Conservation (phyloP, 2,797 vertebrate species). For the Balearica regulorum region DNA sequence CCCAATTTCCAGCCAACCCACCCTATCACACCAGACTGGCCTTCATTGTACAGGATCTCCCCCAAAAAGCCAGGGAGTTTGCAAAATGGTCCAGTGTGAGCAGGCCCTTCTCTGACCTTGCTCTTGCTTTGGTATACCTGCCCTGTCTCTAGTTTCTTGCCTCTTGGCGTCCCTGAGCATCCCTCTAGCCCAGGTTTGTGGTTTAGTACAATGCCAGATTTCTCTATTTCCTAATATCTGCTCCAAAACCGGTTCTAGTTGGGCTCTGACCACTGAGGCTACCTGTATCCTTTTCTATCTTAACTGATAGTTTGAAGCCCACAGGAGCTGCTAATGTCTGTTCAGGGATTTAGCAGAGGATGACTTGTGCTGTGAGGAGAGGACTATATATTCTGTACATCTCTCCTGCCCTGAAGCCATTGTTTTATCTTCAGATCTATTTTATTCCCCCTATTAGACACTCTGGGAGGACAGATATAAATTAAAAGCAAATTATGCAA, state of each 20-base stretch:
- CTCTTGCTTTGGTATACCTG: neutral
- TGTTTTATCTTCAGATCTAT: conserved; percentile 19
- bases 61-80: neutral
- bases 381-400: neutral
- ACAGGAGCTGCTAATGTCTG: neutral
- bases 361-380: neutral
- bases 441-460: neutral
- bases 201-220: neutral
- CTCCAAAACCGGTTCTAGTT: neutral
- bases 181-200: neutral
- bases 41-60: neutral
- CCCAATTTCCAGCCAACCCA: neutral
- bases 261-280: neutral
- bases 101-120: neutral
- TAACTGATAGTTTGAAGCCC: neutral
- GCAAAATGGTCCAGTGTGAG: neutral
- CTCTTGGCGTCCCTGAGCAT: neutral
- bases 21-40: neutral
- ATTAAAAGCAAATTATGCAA: conserved; percentile 56
- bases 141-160: neutral
- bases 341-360: neutral
- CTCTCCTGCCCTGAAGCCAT: neutral
- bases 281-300: neutral
- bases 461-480: conserved; percentile 19
- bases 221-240: neutral